Evolutionary conservation across 1,140 invertebrate genomes (phyloP).

Genomic region (Drosophila kurseongensis): DNA sequence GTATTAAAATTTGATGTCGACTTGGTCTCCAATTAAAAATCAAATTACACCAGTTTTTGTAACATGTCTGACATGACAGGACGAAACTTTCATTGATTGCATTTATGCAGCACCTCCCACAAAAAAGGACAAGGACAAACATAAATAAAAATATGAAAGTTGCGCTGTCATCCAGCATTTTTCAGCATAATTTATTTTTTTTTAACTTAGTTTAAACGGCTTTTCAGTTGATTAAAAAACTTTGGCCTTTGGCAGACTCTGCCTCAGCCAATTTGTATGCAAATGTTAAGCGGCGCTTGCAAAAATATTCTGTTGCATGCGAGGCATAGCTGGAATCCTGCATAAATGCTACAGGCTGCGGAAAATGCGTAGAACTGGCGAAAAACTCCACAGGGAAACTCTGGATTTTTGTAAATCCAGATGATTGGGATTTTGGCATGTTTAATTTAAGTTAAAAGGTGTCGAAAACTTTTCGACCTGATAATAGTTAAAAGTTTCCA

Average conservation of each 20-base stretch:
- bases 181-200: slow-evolving; percentile 65
- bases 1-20: slow-evolving; percentile 51
- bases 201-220: slow-evolving; percentile 79
- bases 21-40: slow-evolving; percentile 66
- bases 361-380: slow-evolving; percentile 1
- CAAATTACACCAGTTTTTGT: slow-evolving; percentile 61
- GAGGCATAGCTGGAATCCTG: slow-evolving; percentile 27
- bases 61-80: slow-evolving; percentile 7
- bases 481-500: slow-evolving; percentile 55
- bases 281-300: slow-evolving; percentile 63
- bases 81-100: slow-evolving; percentile 47
- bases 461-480: slow-evolving; percentile 53
- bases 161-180: slow-evolving; percentile 47
- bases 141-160: slow-evolving; percentile 40
- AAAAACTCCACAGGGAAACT: background rate
- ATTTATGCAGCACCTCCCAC: slow-evolving; percentile 17
- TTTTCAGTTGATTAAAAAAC: slow-evolving; percentile 82
- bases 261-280: slow-evolving; percentile 71
- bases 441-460: slow-evolving; percentile 73
- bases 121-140: background rate
- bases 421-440: slow-evolving; percentile 66
- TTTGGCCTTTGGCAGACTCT: slow-evolving; percentile 59
- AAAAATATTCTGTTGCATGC: slow-evolving; percentile 75
- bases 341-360: slow-evolving; percentile 4
- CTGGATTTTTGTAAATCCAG: slow-evolving; percentile 50